phyloP scores from a whole-genome alignment of 2,888 invertebrate genomes.

The Harmothoe impar region DNA sequence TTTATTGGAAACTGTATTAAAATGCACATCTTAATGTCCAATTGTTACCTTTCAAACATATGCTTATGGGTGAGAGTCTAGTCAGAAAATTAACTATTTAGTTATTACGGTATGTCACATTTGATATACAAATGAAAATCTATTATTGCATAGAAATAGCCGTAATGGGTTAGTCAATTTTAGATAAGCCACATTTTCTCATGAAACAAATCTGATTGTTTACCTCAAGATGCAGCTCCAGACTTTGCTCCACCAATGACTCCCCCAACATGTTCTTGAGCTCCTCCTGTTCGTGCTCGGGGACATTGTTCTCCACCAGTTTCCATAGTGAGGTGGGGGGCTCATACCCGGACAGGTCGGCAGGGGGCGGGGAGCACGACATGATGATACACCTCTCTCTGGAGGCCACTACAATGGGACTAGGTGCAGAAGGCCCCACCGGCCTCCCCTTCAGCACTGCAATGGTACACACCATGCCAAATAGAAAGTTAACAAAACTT shows the following conservation, averaged over 20 bases:
- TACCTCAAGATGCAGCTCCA: constrained; percentile 82
- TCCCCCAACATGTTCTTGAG: constrained; percentile 81
- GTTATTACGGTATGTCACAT: too few relatives aligned
- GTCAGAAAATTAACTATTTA: too few relatives aligned
- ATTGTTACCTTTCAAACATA: too few relatives aligned
- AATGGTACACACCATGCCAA: background rate
- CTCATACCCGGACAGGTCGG: constrained; percentile 72
- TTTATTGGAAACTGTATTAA: too few relatives aligned
- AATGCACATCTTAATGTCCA: too few relatives aligned
- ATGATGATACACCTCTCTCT: background rate
- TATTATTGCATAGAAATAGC: too few relatives aligned
- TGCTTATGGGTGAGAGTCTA: too few relatives aligned
- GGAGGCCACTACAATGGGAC: background rate
- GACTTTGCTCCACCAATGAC: constrained; percentile 80
- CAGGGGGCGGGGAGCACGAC: constrained; percentile 28
- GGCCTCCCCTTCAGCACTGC: background rate
- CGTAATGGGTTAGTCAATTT: too few relatives aligned
- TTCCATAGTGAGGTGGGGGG: constrained; percentile 82
- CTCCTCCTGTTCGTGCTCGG: constrained; percentile 79
- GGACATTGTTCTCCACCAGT: constrained; percentile 79
- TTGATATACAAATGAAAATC: too few relatives aligned
- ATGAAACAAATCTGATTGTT: too few relatives aligned
- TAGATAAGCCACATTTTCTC: too few relatives aligned
- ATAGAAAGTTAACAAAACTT: background rate
- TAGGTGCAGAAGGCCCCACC: too few relatives aligned